Evolutionary conservation across 1,140 invertebrate genomes (phyloP), one percentile per base, ranked within the genome.

Genomic region (Drosophila albomicans): DNA sequence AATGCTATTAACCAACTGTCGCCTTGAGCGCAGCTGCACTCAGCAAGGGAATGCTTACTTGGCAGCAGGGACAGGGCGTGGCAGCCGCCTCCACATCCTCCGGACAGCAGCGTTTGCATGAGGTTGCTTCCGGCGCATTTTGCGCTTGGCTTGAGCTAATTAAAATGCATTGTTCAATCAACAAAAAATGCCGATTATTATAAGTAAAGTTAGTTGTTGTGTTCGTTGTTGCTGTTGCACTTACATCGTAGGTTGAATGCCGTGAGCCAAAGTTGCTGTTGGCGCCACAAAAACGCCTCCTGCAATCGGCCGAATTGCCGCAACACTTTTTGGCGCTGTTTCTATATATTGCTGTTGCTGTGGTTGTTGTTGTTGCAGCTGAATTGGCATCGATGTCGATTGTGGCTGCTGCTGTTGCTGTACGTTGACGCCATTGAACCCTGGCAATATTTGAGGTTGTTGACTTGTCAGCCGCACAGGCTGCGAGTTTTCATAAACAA

Each of bases 381-480:
- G 59, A 68, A 68, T 68, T 68, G 65, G 49, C 59, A 45, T 45
- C 57, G 43, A 48, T 58, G 52, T 56, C 46, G 52, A 51, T 70
- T 71, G 73, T 64, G 16, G 61, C 25, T 52, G 48, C n/a, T 48
- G 65, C 28, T 48, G 65, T 20, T 74, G 78, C 20, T 45, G 66
- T 25, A 74, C 62, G 62, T 81, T 86, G 82, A 81, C 82, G 78
- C 82, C 82, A 87, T 88, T 87, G 82, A 88, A 87, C 82, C 65
- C 84, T 35, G 69, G 65, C 80, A 79, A 80, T 87, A 78, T 88
- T 74, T 80, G 82, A 82, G 82, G 82, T 80, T 87, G 82, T 87
- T 87, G 82, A 87, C 82, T 82, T 69, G 41, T 46, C 45, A 57
- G 58, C 62, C 68, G 38, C 63, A 52, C 74, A 35, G 69, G 15